Conservation (phyloP, 2,113 vertebrate genomes). For the Hemibagrus wyckioides region DNA sequence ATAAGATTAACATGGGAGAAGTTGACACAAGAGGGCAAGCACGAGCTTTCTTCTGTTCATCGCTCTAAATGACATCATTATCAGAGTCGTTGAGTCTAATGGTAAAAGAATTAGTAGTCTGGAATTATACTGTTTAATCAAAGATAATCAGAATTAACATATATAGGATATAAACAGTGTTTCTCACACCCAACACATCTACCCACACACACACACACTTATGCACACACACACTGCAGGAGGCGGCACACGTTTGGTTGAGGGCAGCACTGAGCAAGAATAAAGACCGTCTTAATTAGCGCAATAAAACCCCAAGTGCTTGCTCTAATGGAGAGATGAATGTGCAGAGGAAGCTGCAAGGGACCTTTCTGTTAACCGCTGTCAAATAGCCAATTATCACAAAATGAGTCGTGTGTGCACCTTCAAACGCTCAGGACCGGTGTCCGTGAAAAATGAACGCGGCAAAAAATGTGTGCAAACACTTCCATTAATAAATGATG, state of each 20-base stretch:
- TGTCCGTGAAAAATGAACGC: slow-evolving; percentile 21
- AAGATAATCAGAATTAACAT: slow-evolving; percentile 32
- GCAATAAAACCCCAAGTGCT: slow-evolving; percentile 75
- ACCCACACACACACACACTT: background rate
- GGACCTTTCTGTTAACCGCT: slow-evolving; percentile 72
- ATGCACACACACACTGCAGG: slow-evolving; percentile 22
- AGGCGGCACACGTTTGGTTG: slow-evolving; percentile 15
- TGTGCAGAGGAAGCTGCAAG: slow-evolving; percentile 69
- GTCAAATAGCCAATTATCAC: slow-evolving; percentile 71
- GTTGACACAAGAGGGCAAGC: slow-evolving; percentile 43
- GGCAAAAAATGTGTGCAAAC: slow-evolving; percentile 4
- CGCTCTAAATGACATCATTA: background rate
- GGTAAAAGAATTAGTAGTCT: slow-evolving; percentile 18
- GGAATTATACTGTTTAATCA: slow-evolving; percentile 36
- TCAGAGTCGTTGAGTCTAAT: background rate
- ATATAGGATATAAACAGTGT: slow-evolving; percentile 25
- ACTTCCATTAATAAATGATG: slow-evolving; percentile 9
- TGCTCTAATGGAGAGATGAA: slow-evolving; percentile 80
- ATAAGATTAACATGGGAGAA: background rate
- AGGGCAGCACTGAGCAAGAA: slow-evolving; percentile 41
- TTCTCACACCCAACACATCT: background rate
- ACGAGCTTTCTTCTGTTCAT: slow-evolving; percentile 11
- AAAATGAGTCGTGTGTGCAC: slow-evolving; percentile 70
- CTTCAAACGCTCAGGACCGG: slow-evolving; percentile 37
- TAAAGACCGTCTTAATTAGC: slow-evolving; percentile 77